Percentiles rank a stretch among this genome's conserved stretches.
These are phyloP conservation scores for Drosophila monieri DNA, from an alignment of 2,888 invertebrate genomes.

Conservation along the genomic window DNA sequence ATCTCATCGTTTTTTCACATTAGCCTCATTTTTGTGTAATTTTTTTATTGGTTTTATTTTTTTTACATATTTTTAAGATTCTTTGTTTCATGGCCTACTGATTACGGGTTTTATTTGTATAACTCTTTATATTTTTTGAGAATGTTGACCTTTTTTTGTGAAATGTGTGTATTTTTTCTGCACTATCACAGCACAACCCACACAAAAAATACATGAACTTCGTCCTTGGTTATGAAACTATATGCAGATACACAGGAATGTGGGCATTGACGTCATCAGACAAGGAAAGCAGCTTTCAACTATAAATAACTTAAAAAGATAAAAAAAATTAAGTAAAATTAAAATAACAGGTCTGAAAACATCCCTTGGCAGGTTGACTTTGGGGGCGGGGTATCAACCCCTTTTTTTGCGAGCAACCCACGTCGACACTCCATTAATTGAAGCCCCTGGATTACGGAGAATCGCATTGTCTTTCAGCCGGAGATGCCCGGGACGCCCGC, in stretches of 20 bases:
- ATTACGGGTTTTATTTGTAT: not conserved
- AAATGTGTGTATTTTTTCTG: not conserved
- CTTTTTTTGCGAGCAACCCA: conserved; percentile 36
- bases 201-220: not conserved
- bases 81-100: not conserved
- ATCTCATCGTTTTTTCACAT: not conserved
- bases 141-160: not conserved
- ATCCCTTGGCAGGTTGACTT: conserved; percentile 10
- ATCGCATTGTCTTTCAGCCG: conserved; percentile 80
- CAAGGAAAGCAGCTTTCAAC: conserved; percentile 7
- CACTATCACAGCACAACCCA: not conserved
- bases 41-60: not conserved
- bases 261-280: conserved; percentile 25
- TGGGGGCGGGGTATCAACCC: conserved; percentile 48
- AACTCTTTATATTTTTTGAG: not conserved
- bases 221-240: conserved; percentile 5
- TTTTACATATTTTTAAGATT: not conserved
- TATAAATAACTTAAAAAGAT: conserved; percentile 1
- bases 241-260: not conserved
- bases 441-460: conserved; percentile 82
- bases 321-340: not conserved
- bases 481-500: conserved; percentile 54
- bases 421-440: conserved; percentile 81
- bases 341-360: not conserved
- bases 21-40: not conserved